Evolutionary conservation across 2,113 vertebrate species (phyloP).

Genomic region (Eptatretus burgeri): DNA sequence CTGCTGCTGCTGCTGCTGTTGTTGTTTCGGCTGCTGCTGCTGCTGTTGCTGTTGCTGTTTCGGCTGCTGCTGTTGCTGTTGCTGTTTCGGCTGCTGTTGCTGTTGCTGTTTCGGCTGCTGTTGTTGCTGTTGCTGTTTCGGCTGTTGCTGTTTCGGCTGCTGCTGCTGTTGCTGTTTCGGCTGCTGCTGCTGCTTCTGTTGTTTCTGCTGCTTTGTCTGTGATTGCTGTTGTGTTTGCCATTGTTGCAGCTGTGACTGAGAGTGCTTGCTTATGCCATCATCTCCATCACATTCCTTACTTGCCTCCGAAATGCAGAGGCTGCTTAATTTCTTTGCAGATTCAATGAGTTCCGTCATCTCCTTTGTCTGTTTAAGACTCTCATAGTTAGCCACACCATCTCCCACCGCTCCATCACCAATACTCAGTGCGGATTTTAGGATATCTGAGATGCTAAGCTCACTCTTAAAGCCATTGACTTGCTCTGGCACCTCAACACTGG

Average conservation of each 20-base stretch:
- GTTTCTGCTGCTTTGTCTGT: background rate
- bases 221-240: background rate
- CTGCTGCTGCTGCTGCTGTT: background rate
- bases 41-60: background rate
- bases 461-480: background rate
- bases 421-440: conserved; percentile 1
- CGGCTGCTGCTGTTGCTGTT: background rate
- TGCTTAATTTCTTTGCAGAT: conserved; percentile 4
- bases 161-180: background rate
- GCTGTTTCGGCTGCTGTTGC: background rate
- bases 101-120: background rate
- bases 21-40: background rate
- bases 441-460: background rate
- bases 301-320: conserved; percentile 3
- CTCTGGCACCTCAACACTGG: no score
- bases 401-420: background rate
- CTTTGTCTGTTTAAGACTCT: conserved; percentile 5
- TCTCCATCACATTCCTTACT: background rate
- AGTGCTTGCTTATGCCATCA: background rate
- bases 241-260: background rate
- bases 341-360: conserved; percentile 6
- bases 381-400: background rate
- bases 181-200: conserved; percentile 1
- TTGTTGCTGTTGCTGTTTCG: background rate
- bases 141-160: background rate